Base-by-base conservation (phyloP, 2,888 invertebrate genomes). In the Spodoptera littoralis region DNA sequence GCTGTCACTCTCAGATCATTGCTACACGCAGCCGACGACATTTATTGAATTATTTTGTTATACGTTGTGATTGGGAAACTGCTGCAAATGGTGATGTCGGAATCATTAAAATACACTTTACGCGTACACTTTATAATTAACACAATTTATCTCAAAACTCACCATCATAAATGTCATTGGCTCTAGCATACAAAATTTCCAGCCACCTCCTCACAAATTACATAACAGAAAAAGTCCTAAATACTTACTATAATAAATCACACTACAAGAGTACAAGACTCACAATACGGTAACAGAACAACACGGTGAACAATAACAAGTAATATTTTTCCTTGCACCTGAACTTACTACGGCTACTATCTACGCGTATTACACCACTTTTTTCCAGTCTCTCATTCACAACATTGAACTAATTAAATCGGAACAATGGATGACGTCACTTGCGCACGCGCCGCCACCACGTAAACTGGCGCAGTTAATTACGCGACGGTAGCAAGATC, bases 401-500 rank as follows among this genome's bases (percentile, higher is more conserved):
- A 80, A 73, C 78, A 80, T 78, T 80, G 79, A 78, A 80, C 78
- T 80, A 80, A 79, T 79, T 79, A 80, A 82, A 79, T 63, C 50
- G 65, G 69, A 82, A 87, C 87, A 85, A 86, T 86, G 79, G 84
- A 58, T 87, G 88, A 89, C 89, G 90, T 87, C 85, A 87, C 65
- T 5, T 58, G 82, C 82, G 84, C 89, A 85, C 86, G 84, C 83
- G 87, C 84, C 81, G 77, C 70, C 59, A 68, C 71, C 70, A 75
- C 73, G 75, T 78, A 77, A 81, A 83, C 83, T 79, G 83, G 82
- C 80, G 84, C 87, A 83, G 84, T 83, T 89, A 86, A 89, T 88
- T 87, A 87, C 86, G 77, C 83, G 73, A 62, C 81, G 70, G 83
- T 83, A 82, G 84, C 90, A 92, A 92, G 92, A 92, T 93, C 92